phyloP scores from a whole-genome alignment of 2,113 vertebrate genomes.

The Pluvianellus socialis region DNA sequence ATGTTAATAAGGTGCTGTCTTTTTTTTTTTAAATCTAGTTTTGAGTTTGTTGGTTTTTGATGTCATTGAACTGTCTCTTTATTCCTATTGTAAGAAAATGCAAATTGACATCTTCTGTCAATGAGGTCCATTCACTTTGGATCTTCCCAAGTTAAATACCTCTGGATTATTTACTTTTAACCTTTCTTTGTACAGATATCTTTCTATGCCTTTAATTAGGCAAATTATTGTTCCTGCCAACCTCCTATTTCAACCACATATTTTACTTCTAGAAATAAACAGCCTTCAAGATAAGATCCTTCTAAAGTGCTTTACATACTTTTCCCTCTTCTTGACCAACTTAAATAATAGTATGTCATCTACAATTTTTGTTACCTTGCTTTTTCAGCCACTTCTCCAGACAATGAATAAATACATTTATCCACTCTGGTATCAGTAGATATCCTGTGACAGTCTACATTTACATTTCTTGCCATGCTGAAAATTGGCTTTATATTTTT shows the following conservation, averaged over 20 bases:
- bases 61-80: background rate
- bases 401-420: slow-evolving; percentile 7
- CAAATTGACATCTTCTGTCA: background rate
- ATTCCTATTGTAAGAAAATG: background rate
- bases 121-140: background rate
- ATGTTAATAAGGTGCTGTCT: background rate
- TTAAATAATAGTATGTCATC: background rate
- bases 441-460: background rate
- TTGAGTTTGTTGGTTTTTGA: background rate
- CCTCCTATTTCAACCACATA: background rate
- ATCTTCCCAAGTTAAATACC: background rate
- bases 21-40: background rate
- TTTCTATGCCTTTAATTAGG: background rate
- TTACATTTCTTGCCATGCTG: background rate
- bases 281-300: background rate
- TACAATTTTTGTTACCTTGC: slow-evolving; percentile 2
- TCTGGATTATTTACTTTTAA: background rate
- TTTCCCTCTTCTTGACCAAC: background rate
- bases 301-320: background rate
- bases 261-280: background rate
- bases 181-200: background rate
- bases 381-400: slow-evolving; percentile 29
- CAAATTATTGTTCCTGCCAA: background rate
- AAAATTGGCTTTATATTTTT: background rate
- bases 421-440: background rate